phyloP scores from a whole-genome alignment of 2,888 invertebrate species.

The Tenthredo amoena region DNA sequence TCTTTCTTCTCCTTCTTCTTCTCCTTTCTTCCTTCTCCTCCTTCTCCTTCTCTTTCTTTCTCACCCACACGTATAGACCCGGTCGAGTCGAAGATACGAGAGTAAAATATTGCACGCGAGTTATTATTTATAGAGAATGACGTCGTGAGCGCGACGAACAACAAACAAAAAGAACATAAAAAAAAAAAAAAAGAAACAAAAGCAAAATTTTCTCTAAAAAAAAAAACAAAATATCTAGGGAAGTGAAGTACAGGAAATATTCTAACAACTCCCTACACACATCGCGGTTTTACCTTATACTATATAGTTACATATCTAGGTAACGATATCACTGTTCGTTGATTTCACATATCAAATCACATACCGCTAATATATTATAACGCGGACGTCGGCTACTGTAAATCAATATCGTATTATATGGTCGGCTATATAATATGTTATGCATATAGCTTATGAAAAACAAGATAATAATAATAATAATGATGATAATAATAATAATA shows the following conservation, averaged over 20 bases:
- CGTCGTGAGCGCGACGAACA: not conserved
- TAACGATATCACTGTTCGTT: conserved; percentile 23
- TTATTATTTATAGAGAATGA: not conserved
- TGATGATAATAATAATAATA: too few species aligned
- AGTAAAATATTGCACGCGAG: not conserved
- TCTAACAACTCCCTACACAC: not conserved
- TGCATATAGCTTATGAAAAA: too few species aligned
- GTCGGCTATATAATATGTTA: not conserved
- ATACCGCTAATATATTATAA: not conserved
- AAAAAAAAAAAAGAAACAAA: not conserved
- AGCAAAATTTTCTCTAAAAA: not conserved
- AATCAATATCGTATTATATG: conserved; percentile 11
- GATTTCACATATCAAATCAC: conserved; percentile 36
- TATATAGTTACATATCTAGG: not conserved
- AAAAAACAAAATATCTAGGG: not conserved
- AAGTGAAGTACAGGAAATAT: conserved; percentile 4
- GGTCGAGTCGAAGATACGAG: conserved; percentile 1
- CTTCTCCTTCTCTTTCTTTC: conserved; percentile 15
- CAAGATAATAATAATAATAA: too few species aligned
- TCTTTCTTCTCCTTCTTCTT: not conserved
- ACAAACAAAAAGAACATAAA: not conserved
- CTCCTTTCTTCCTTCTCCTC: conserved; percentile 37
- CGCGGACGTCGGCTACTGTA: conserved; percentile 16
- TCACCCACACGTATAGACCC: conserved; percentile 28
- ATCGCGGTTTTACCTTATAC: not conserved